Evolutionary conservation across 2,797 vertebrate genomes (phyloP).

Genomic region (Borostomias antarcticus): DNA sequence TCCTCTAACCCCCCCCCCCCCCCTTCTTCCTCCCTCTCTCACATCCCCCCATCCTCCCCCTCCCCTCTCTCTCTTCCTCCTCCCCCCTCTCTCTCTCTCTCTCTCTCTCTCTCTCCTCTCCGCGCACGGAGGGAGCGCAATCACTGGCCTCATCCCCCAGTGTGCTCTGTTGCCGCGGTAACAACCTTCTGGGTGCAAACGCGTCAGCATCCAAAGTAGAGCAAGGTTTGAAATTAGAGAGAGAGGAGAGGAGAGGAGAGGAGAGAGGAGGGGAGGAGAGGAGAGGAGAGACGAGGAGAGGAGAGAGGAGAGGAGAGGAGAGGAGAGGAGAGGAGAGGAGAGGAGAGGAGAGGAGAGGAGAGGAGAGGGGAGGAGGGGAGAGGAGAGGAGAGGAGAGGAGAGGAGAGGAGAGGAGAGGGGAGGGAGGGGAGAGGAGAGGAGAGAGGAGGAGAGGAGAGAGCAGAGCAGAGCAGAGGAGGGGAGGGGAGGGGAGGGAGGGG

Average conservation of each 20-base stretch:
- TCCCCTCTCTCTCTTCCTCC: neutral
- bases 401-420: constrained; percentile 2
- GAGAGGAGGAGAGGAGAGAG: constrained; percentile 7
- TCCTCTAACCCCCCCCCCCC: neutral
- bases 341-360: neutral
- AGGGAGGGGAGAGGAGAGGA: too few species aligned
- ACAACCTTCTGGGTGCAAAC: constrained; percentile 58
- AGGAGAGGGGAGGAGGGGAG: neutral
- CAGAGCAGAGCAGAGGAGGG: constrained; percentile 59
- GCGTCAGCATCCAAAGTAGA: constrained; percentile 59
- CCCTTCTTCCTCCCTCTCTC: neutral
- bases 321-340: neutral
- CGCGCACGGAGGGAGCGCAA: constrained; percentile 49
- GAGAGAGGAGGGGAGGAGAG: neutral
- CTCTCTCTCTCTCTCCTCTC: constrained; percentile 17
- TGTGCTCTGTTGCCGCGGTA: constrained; percentile 54
- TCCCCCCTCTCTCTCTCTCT: neutral
- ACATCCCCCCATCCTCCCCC: neutral
- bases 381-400: constrained; percentile 28
- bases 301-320: neutral
- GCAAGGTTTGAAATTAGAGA: constrained; percentile 60
- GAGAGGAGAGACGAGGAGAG: constrained; percentile 2
- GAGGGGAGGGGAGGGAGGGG: constrained; percentile 50
- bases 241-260: constrained; percentile 29
- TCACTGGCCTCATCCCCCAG: constrained; percentile 37